Evolutionary conservation across 2,888 invertebrate species (phyloP).

Genomic region (Patella depressa): DNA sequence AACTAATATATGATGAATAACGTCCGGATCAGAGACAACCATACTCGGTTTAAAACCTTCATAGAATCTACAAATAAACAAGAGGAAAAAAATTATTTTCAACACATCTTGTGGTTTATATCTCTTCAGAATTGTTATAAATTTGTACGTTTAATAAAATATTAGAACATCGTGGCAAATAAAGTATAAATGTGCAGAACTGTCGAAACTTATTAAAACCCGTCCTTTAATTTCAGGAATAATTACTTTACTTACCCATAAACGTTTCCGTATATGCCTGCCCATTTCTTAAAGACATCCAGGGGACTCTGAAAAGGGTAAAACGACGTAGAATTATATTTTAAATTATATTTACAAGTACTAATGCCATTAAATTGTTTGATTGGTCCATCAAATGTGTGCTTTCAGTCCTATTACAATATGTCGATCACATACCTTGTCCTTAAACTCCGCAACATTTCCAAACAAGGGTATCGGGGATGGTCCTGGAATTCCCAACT

Average conservation of each 20-base stretch:
- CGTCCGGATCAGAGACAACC: slow-evolving; percentile 49
- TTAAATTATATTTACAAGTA: neutral
- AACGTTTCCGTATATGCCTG: slow-evolving; percentile 45
- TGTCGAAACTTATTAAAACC: neutral
- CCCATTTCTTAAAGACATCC: slow-evolving; percentile 46
- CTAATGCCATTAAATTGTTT: neutral
- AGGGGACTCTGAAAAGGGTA: slow-evolving; percentile 42
- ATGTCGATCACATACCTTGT: slow-evolving; percentile 21
- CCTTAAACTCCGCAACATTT: slow-evolving; percentile 20
- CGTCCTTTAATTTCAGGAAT: neutral
- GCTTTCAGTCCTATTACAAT: neutral
- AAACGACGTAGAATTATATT: neutral
- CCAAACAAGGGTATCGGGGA: slow-evolving; percentile 22
- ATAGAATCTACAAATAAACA: slow-evolving; percentile 44
- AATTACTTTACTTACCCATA: slow-evolving; percentile 45
- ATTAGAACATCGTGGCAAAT: neutral
- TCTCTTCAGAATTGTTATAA: neutral
- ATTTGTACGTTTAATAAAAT: neutral
- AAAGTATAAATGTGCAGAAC: neutral
- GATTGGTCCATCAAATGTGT: neutral
- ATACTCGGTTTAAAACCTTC: slow-evolving; percentile 51
- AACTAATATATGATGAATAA: slow-evolving; percentile 47
- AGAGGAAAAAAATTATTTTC: neutral
- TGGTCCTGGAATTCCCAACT: slow-evolving; percentile 15
- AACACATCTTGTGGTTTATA: neutral